Base-by-base conservation (phyloP, 2,888 invertebrate species). In the Halocaridina rubra region DNA sequence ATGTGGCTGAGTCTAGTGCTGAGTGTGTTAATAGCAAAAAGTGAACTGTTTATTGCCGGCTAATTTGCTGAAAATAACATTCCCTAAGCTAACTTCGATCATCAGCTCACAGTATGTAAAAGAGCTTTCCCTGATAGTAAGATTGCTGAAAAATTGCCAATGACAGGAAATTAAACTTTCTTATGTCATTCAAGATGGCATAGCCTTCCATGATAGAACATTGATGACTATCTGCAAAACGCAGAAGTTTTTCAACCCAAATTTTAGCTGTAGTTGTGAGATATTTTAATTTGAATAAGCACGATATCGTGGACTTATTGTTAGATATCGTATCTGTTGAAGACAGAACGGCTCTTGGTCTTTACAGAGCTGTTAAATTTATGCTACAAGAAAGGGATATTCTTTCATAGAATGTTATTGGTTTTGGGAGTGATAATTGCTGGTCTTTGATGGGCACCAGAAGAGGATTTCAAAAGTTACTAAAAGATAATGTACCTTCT, bases 351-450 rank as follows among this genome's bases (percentile, higher is more conserved):
- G 13, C 53, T 2, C 53, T 53, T 2, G 53, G 53, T 53, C 53
- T 53, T 19, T 53, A 53, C 3, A 53, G 8, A n/a, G 53, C 53
- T 53, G 53, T 7, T 3, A 53, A 53, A 8, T 4, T 19, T 53
- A 7, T 8, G 53, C 53, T 53, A 53, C 53, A 53, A 53, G 53
- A 53, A 53, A 53, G 7, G 7, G 53, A 7, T n/a, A 53, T 53
- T 2, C 53, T 19, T 7, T 4, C 19, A 7, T 3, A 2, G 3
- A 53, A 53, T 53, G 7, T 53, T 8, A 7, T 53, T 2, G 53
- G 53, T 3, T 53, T 53, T 53, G 53, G n/a, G 13, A 74, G 80
- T 27, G 80, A 80, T 30, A 80, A 80, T 32, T 80, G 72, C 46
- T 53, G 72, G 1, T 29, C 80, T 0, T 72, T 80, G 80, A 80